Evolutionary conservation across 2,888 invertebrate species (phyloP).

Genomic region (Sipunculus nudus): DNA sequence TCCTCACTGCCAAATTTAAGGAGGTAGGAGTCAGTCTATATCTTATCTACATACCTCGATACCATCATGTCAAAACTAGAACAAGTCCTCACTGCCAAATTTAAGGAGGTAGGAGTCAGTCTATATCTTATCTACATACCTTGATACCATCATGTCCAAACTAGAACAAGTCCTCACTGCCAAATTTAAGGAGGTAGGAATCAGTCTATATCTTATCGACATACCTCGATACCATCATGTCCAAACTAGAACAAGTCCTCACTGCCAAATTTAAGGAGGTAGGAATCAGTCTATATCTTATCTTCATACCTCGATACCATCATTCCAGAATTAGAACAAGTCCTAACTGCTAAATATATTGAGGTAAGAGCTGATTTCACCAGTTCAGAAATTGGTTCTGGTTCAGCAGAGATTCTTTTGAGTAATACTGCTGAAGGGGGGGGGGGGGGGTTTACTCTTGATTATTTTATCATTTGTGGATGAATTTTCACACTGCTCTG

Average conservation of each 20-base stretch:
- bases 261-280: conserved; percentile 92
- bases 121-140: conserved; percentile 89
- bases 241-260: conserved; percentile 79
- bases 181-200: conserved; percentile 89
- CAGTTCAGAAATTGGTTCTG: too few species aligned
- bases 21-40: conserved; percentile 73
- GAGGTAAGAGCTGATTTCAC: too few species aligned
- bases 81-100: conserved; percentile 83
- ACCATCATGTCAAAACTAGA: conserved; percentile 86
- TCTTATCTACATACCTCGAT: conserved; percentile 89
- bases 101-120: conserved; percentile 83
- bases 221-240: conserved; percentile 91
- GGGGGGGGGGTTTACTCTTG: too few species aligned
- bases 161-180: conserved; percentile 79
- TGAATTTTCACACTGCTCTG: too few species aligned
- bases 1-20: conserved; percentile 91
- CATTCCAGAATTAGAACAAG: too few species aligned
- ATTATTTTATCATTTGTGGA: too few species aligned
- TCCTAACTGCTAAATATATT: too few species aligned
- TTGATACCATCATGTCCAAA: conserved; percentile 90
- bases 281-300: conserved; percentile 61
- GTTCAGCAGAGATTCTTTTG: too few species aligned
- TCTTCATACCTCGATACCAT: too few species aligned
- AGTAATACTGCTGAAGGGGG: too few species aligned
- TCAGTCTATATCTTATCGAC: conserved; percentile 89